A percentile compares a stretch with the other conserved stretches of the same genome.
These are phyloP conservation scores for Calliphora vicina DNA, from an alignment of 1,140 invertebrate genomes.

Conservation along the genomic window DNA sequence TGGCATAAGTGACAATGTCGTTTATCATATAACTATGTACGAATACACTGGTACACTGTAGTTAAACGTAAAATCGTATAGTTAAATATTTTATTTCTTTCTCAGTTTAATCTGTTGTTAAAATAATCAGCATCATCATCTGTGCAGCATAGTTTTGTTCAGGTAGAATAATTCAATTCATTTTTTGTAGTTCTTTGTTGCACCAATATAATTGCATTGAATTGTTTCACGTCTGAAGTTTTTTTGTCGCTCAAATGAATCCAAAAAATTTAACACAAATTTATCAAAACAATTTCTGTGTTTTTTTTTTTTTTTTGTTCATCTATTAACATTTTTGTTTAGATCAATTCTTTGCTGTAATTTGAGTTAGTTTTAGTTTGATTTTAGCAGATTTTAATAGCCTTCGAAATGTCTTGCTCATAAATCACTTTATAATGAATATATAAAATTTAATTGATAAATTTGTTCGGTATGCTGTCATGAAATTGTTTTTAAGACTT, in stretches of 20 bases:
- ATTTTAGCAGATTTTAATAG: neutral
- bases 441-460: constrained; percentile 8
- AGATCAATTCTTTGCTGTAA: neutral
- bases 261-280: constrained; percentile 10
- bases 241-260: neutral
- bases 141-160: neutral
- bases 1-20: constrained; percentile 10
- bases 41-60: neutral
- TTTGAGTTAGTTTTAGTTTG: neutral
- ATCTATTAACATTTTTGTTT: constrained; percentile 5
- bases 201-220: neutral
- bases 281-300: neutral
- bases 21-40: constrained; percentile 19
- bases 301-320: neutral
- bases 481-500: neutral
- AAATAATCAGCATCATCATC: neutral
- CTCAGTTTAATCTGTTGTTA: neutral
- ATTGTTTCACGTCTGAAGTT: constrained; percentile 5
- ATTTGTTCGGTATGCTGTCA: constrained; percentile 12
- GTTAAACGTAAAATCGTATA: neutral
- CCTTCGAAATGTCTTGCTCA: constrained; percentile 5
- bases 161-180: neutral
- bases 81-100: neutral
- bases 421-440: constrained; percentile 11
- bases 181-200: neutral